Base-by-base conservation (phyloP, 2,797 vertebrate species). In the Petrocephalus sullivani region DNA sequence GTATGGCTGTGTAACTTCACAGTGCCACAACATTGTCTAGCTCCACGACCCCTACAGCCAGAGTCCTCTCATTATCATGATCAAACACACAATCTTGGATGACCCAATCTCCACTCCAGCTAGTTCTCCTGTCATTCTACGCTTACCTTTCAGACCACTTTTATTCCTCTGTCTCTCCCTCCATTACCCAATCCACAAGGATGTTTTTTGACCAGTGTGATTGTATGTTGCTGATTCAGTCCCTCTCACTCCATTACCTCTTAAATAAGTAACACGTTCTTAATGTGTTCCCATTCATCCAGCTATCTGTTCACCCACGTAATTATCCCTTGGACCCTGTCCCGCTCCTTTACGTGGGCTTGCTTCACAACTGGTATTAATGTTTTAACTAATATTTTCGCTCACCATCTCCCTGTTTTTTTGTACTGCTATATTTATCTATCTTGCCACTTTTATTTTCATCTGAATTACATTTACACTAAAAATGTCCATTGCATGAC, bases 211-310 rank as follows among this genome's bases (percentile, higher is more conserved):
- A 87, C 64, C 49, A 0, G 93, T 92, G 7, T 82, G 41, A 81
- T 28, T 49, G 90, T 91, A 82, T 94, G 93, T 81, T 93, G 94
- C 95, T 96, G 95, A 96, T 94, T 93, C 91, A 93, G 93, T 90
- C 90, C n/a, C 85, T 87, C 28, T 88, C 75, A 92, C 93, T 95
- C 95, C 92, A 93, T 94, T 95, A 94, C 92, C 87, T 88, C 83
- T 90, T 94, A 89, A 95, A 95, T 95, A 91, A 96, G 95, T 96
- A 95, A 95, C 93, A 87, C 53, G 88, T 91, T 53, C 60, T 71
- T 41, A 46, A 33, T 46, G 58, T 57, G 91, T 90, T 91, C 89
- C 90, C 88, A 51, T 89, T 87, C 87, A 5, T 88, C 90, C 88
- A 86, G 86, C 90, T 60, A 87, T 85, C 10, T 87, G 58, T 89